Base-by-base conservation (phyloP, 2,797 vertebrate species). In the Pempheris klunzingeri region DNA sequence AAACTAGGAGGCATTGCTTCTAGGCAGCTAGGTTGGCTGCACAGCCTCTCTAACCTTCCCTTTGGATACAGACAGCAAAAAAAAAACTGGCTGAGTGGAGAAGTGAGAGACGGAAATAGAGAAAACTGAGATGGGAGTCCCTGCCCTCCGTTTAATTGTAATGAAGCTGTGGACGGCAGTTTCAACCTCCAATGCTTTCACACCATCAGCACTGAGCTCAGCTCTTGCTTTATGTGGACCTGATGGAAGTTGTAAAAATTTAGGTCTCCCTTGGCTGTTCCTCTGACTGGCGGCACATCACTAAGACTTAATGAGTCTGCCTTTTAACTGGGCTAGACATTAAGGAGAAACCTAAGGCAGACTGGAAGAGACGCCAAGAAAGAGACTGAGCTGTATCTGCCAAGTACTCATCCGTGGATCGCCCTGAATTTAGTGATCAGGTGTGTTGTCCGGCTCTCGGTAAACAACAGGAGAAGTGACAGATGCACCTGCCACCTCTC, bases 171-270 rank as follows among this genome's bases (percentile, higher is more conserved):
- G 47, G 36, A 55, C 62, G 47, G 66, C 59, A 87, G 78, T 89
- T 86, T 88, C 70, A 86, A 78, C 53, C 82, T 62, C 43, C 36
- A 66, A 65, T 80, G 82, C 67, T 67, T 80, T 71, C 58, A 79
- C 80, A 71, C 62, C 66, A 65, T 71, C 77, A 80, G 72, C 38
- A 64, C 20, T 43, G 43, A 69, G 66, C 59, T 78, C 71, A 80
- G 86, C 63, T 75, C 50, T 64, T n/a, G 32, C 63, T 57, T 71
- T 78, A 87, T 85, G 77, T 83, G 43, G 72, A 81, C 70, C n/a
- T 20, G 30, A 74, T 55, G 50, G 17, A 78, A 78, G 63, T 80
- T 71, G 68, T 80, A 71, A 74, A 78, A 67, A 66, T 55, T 39
- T 6, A 8, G n/a, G 70, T 30, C 75, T 80, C 61, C 49, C 46